Base-by-base conservation (phyloP, 2,888 invertebrate species). In the Thysanoteuthis rhombus region DNA sequence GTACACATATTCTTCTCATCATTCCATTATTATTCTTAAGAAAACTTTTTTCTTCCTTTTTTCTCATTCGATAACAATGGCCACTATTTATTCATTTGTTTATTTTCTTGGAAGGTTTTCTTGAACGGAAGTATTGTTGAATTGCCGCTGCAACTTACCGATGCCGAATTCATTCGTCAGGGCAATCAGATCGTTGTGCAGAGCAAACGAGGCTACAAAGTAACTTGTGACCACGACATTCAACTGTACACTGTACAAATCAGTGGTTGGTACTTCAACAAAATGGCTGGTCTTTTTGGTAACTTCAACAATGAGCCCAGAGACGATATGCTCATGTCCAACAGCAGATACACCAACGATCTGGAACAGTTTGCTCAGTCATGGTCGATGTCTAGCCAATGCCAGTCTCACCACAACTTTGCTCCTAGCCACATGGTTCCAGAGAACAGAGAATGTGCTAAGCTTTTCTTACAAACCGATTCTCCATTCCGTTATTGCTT, bases 251-350 rank as follows among this genome's bases (percentile, higher is more conserved):
- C 94, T 36, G 94, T 96, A 0, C 97, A 97, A 95, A 97, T 99
- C 0, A 98, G 98, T 95, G 98, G 99, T 12, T 99, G 99, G 99
- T 99, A 98, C 97, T 99, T 98, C 97, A 98, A 98, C 0, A 98
- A 98, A 96, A 98, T 98, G 0, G 98, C 98, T 1, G 99, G 99
- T 0, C 97, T 99, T 0, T 97, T 99, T 93, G 99, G 99, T 38
- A 98, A 98, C 0, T 98, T 98, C 97, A 98, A 99, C 97, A 98
- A 99, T 97, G 99, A 99, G 96, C 98, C 98, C 19, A 98, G 97
- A 95, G 98, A 99, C 96, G 99, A 99, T 96, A 97, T 98, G 92
- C 97, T 98, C 47, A 97, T 98, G 3, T 98, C 98, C 0, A 97
- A 98, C 32, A 28, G 22, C 10, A 39, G 36, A 39, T 40, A 40